Base-by-base conservation (phyloP, 1,140 invertebrate genomes). In the Magallana angulata region DNA sequence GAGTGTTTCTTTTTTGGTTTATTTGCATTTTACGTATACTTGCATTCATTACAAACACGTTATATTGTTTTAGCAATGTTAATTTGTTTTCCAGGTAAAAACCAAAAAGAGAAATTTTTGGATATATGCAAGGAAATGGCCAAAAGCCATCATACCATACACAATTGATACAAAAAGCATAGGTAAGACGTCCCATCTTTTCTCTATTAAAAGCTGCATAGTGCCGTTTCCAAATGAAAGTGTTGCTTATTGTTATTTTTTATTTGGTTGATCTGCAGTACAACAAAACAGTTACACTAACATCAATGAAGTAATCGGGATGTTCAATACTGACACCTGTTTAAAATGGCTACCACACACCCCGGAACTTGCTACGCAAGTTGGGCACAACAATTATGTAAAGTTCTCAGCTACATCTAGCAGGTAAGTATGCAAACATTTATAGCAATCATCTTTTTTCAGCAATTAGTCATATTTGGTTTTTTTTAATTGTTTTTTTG, bases 51-150 rank as follows among this genome's bases (percentile, higher is more conserved):
- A 24, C 24, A 24, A 24, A 24, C 24, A 24, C 24, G 24, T 24
- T 24, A 24, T 24, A 24, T 24, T 24, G 24, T 24, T 24, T 24
- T 24, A 24, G 24, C 24, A 24, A 24, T 24, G 24, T 24, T 24
- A 24, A 24, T 24, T 24, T 24, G 11, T 14, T 14, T 60, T 60
- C 11, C 18, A 71, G 68, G 68, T 30, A 71, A 18, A 30, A 11
- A 71, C 18, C 9, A 71, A 71, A 71, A 71, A 71, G 68, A 71
- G 68, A 71, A 71, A 30, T 71, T 71, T 71, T 24, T 71, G 68
- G 68, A 18, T 18, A 9, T 18, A 18, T 11, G 68, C 68, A 9
- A 30, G 68, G 68, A 71, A 71, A 30, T 71, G 68, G 68, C 68
- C 68, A 30, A 71, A 36, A 71, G 36, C 24, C 36, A 71, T 30